Base-by-base conservation (phyloP, 2,113 vertebrate genomes). In the Rhodinocichla rosea region DNA sequence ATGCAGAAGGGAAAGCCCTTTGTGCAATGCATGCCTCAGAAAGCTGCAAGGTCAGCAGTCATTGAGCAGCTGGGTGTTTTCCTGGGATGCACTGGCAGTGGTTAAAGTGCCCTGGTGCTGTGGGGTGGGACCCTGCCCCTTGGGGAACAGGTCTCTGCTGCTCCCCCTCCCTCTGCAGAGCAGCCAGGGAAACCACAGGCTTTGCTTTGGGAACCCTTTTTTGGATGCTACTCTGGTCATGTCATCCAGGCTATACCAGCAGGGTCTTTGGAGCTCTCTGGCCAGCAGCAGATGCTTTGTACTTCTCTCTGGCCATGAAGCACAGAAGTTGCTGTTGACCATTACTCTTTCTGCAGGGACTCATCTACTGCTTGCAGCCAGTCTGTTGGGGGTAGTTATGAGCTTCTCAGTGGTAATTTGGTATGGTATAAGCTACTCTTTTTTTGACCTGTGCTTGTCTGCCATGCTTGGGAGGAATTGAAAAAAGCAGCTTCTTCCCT, bases 81-180 rank as follows among this genome's bases (percentile, higher is more conserved):
- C 60, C 69, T 24, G 76, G n/a, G 28, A 50, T 76, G 49, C 67
- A 24, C 22, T 13, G 19, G 0, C 4, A 39, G 49, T 16, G 39
- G 9, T 65, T 77, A 12, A 1, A 2, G 39, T 83, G 60, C 32
- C 1, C 0, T 13, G 26, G 49, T 50, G 49, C 33, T 1, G 37
- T 60, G 62, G 30, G 35, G 14, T 73, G 24, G 35, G 35, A 78
- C 14, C 9, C 7, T 44, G 28, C 15, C 15, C 14, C 1, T 0
- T 0, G 1, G n/a, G 33, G 44, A 76, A 2, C 23, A 16, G n/a
- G 10, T 77, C 3, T 1, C n/a, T 91, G n/a, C 60, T 81, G 35
- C 32, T 68, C 32, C 69, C 19, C 35, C 45, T 60, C 49, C 49
- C 0, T 40, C 33, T 85, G 44, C 62, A 59, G 53, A n/a, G 47